Evolutionary conservation across 2,888 invertebrate genomes (phyloP).

Genomic region (Lepeophtheirus nordmannii): DNA sequence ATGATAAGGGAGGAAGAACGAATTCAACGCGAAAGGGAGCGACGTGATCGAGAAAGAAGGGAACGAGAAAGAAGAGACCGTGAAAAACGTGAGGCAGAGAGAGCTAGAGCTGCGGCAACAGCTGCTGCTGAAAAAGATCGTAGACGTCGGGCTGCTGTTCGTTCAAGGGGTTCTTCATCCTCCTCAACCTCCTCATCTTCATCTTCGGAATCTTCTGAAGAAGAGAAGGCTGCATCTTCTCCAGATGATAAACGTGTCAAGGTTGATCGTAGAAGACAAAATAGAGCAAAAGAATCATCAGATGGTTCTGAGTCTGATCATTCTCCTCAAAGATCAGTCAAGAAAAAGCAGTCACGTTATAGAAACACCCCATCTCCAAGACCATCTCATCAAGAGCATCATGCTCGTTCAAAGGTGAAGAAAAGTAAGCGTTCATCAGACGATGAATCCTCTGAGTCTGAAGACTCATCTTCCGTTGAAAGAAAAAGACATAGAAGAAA

Average conservation of each 20-base stretch:
- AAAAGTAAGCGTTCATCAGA: too few species aligned
- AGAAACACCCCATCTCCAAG: too few species aligned
- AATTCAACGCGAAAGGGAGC: conserved; percentile 25
- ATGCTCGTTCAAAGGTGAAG: too few species aligned
- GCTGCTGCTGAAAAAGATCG: neutral
- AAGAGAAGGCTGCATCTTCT: conserved; percentile 29
- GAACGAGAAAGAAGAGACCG: conserved; percentile 26
- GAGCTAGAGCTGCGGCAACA: neutral
- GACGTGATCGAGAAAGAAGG: conserved; percentile 25
- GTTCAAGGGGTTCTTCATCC: conserved; percentile 1
- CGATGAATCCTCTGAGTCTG: neutral
- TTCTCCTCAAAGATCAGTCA: neutral
- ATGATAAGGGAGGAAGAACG: conserved; percentile 30
- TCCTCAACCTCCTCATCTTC: conserved; percentile 9
- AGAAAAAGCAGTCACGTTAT: neutral
- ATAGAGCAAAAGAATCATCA: neutral
- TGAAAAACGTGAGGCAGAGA: conserved; percentile 15
- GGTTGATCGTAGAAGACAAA: too few species aligned
- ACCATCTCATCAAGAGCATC: too few species aligned
- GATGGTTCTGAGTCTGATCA: neutral
- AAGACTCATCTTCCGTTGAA: neutral
- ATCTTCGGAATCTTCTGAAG: conserved; percentile 22
- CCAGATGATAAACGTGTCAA: too few species aligned
- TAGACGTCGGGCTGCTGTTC: neutral
- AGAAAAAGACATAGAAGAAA: neutral